phyloP scores from a whole-genome alignment of 2,113 vertebrate genomes.

The Crypturellus undulatus region DNA sequence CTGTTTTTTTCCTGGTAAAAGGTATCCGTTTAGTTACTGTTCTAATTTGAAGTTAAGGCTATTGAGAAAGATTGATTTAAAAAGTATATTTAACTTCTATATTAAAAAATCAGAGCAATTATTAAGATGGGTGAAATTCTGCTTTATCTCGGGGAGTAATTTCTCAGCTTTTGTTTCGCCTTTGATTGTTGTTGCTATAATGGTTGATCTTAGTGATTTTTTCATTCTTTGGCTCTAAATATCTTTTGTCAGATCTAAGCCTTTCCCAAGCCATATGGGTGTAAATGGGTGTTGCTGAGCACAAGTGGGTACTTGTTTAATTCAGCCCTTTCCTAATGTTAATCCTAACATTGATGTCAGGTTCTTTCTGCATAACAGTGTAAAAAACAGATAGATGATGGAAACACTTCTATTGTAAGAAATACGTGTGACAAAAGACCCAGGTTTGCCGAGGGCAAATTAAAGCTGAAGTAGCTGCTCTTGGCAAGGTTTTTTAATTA shows the following conservation, averaged over 20 bases:
- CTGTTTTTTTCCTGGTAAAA: not conserved
- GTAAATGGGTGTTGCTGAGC: constrained; percentile 37
- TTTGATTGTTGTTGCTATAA: constrained; percentile 24
- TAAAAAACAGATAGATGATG: constrained; percentile 27
- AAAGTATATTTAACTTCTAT: not conserved
- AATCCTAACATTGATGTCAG: constrained; percentile 54
- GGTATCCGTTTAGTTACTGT: not conserved
- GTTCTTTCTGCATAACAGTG: constrained; percentile 16
- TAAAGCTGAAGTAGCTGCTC: constrained; percentile 29
- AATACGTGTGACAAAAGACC: constrained; percentile 44
- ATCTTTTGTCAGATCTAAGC: constrained; percentile 46
- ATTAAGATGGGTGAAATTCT: not conserved
- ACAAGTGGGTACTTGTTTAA: constrained; percentile 59
- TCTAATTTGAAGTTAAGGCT: not conserved
- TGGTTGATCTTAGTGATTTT: not conserved
- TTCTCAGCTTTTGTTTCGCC: not conserved
- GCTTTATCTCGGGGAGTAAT: not conserved
- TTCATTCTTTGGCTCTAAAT: constrained; percentile 9
- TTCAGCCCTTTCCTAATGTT: constrained; percentile 34
- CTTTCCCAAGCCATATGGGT: not conserved
- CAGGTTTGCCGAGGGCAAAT: constrained; percentile 29
- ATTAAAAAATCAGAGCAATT: not conserved
- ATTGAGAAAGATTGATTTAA: not conserved
- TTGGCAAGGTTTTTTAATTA: constrained; percentile 62
- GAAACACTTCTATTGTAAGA: constrained; percentile 40